Base-by-base conservation (phyloP, 1,140 invertebrate species). In the Stratiolaelaps scimitus region DNA sequence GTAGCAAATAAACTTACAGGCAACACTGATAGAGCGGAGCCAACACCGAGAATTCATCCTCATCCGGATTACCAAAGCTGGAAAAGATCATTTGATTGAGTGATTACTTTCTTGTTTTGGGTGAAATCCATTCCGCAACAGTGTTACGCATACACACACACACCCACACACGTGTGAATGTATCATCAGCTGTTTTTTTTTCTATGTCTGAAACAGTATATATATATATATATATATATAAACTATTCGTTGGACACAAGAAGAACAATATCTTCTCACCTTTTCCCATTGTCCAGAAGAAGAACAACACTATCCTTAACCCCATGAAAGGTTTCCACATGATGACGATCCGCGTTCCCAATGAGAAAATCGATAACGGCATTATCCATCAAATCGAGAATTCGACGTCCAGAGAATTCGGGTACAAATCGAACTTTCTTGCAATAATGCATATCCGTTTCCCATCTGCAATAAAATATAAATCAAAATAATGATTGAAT, bases 21-120 rank as follows among this genome's bases (percentile, higher is more conserved):
- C 90, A 93, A 74, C 90, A 93, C 75, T 98, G 94, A 69, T 90
- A 80, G 5, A 98, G 76, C 0, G 93, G 94, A 5, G 92, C 89
- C 67, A 98, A 78, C 70, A 96, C 96, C 65, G 89, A 89, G 44
- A 92, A 79, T 76, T 97, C 93, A 73, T 98, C 93, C 73, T 94
- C 85, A 70, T 83, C 86, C 0, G 90, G 82, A 73, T 85, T 85
- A 0, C 93, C 93, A 75, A 97, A 98, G 6, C 86, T 78, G 68
- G 2, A 71, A 68, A 17, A 64, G n/a, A n/a, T n/a, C n/a, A n/a
- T n/a, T n/a, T n/a, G n/a, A n/a, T n/a, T n/a, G n/a, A n/a, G n/a
- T n/a, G n/a, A n/a, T n/a, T n/a, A n/a, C n/a, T n/a, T n/a, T n/a
- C n/a, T n/a, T n/a, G n/a, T n/a, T n/a, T n/a, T n/a, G n/a, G n/a